phyloP scores from a whole-genome alignment of 1,140 invertebrate species.

The Physella acuta region DNA sequence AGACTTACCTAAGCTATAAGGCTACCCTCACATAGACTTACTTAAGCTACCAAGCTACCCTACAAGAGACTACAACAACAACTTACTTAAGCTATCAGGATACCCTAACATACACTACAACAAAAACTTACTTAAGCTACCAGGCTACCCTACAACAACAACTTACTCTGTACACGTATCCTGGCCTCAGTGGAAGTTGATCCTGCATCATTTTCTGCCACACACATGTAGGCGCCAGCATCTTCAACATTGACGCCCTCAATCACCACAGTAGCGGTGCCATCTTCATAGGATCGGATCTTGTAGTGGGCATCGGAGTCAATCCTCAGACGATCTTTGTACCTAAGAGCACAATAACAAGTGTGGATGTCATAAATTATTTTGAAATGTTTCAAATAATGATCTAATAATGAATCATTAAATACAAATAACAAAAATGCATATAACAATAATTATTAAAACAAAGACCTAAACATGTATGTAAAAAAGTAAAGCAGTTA shows the following conservation, averaged over 20 bases:
- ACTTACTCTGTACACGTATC: slow-evolving; percentile 49
- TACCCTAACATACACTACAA: neutral
- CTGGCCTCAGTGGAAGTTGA: slow-evolving; percentile 47
- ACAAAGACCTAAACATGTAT: too few species aligned
- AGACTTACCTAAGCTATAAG: too few species aligned
- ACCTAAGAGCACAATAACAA: slow-evolving; percentile 36
- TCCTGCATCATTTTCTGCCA: slow-evolving; percentile 95
- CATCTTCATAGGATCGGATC: slow-evolving; percentile 38
- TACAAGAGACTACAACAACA: too few species aligned
- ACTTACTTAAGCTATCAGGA: neutral
- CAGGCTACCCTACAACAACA: neutral
- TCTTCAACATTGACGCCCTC: slow-evolving; percentile 71
- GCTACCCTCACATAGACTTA: too few species aligned
- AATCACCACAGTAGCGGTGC: slow-evolving; percentile 43
- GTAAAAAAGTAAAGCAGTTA: too few species aligned
- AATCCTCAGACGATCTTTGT: slow-evolving; percentile 51
- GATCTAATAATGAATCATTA: too few species aligned
- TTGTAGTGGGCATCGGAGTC: slow-evolving; percentile 44
- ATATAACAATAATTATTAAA: too few species aligned
- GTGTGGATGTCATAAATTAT: too few species aligned
- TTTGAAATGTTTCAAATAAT: too few species aligned
- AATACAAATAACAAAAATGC: too few species aligned
- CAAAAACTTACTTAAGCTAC: neutral
- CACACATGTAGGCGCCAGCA: slow-evolving; percentile 96
- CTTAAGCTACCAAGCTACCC: too few species aligned